Evolutionary conservation across 2,797 vertebrate species (phyloP).

Genomic region (Carduelis carduelis): DNA sequence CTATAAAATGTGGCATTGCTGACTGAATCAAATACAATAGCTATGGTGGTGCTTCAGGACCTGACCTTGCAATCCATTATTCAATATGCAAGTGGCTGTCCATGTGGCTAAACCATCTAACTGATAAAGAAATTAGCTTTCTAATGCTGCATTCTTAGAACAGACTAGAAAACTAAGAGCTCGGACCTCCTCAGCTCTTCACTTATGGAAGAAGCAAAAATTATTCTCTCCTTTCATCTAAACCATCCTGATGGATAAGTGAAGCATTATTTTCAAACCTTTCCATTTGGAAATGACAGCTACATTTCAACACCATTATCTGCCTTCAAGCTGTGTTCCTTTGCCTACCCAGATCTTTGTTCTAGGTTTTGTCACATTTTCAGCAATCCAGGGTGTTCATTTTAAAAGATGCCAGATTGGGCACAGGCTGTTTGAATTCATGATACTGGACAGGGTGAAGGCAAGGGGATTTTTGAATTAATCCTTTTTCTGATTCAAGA

Average conservation of each 20-base stretch:
- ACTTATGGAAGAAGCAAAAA: background rate
- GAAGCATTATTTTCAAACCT: slow-evolving; percentile 22
- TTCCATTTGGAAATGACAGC: background rate
- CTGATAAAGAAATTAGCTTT: background rate
- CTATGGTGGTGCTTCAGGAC: background rate
- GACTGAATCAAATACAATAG: background rate
- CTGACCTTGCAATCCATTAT: background rate
- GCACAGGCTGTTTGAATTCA: background rate
- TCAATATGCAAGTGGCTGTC: background rate
- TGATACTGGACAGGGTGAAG: background rate
- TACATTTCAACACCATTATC: background rate
- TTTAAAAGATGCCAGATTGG: background rate
- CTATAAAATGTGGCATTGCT: background rate
- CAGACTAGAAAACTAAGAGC: background rate
- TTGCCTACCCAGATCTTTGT: background rate
- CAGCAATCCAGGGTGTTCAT: background rate
- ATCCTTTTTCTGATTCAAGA: background rate
- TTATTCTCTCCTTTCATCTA: background rate
- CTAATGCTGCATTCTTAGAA: background rate
- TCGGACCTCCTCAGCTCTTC: background rate
- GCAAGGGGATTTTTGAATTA: background rate
- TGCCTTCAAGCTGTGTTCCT: background rate
- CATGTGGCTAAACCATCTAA: background rate
- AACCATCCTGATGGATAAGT: background rate
- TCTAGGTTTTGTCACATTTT: background rate